These are phyloP conservation scores for Chironomus riparius DNA, from an alignment of 2,888 invertebrate genomes.

Conservation along the genomic window DNA sequence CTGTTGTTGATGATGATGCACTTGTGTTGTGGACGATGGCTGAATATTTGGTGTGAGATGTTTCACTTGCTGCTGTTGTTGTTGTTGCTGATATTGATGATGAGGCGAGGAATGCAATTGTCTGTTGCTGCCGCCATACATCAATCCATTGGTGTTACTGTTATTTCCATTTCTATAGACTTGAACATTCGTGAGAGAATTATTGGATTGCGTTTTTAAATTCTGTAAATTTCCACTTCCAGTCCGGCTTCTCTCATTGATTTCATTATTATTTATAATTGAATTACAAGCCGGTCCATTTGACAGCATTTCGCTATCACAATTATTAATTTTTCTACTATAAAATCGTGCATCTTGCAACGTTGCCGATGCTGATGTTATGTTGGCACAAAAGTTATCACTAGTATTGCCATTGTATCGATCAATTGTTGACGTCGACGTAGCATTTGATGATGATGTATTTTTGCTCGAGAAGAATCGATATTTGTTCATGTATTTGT, in stretches of 20 bases:
- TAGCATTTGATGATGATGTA: neutral
- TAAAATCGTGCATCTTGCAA: conserved; percentile 3
- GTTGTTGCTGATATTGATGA: conserved; percentile 11
- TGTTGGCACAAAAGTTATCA: conserved; percentile 1
- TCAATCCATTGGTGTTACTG: neutral
- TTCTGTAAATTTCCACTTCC: neutral
- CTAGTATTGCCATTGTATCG: conserved; percentile 26
- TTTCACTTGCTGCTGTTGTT: neutral
- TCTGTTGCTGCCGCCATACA: neutral
- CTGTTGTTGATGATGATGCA: neutral
- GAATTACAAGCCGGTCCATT: conserved; percentile 11
- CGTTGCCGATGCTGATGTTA: neutral
- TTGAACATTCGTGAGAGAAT: neutral
- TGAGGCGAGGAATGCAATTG: neutral
- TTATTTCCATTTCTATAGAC: neutral
- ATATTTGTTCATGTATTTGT: conserved; percentile 23
- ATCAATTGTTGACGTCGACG: conserved; percentile 4
- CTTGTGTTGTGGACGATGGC: neutral
- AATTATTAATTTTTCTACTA: neutral
- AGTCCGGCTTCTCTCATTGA: conserved; percentile 16
- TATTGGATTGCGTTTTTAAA: neutral
- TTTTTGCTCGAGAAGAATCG: conserved; percentile 22
- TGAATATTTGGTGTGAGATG: conserved; percentile 8
- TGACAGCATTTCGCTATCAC: neutral
- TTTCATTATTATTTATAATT: conserved; percentile 23